Conservation (phyloP, 1,140 invertebrate species). For the Bombus waltoni region DNA sequence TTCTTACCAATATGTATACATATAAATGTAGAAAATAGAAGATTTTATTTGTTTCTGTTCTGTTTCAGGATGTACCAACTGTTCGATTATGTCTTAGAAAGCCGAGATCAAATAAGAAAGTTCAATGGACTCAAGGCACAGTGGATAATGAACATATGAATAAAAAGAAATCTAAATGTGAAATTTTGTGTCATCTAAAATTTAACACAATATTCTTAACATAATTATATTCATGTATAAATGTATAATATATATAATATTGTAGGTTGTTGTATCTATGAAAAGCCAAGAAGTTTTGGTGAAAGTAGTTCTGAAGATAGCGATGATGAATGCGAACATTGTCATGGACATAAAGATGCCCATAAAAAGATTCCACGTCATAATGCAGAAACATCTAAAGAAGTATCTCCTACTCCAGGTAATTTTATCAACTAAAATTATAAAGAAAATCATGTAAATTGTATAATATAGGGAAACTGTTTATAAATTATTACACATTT, state of each 20-base stretch:
- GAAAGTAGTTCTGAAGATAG: slow-evolving; percentile 91
- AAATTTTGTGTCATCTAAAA: slow-evolving; percentile 19
- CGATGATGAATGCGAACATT: slow-evolving; percentile 93
- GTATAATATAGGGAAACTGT: background rate
- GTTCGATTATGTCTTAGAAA: slow-evolving; percentile 89
- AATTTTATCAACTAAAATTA: slow-evolving; percentile 27
- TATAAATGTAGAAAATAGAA: background rate
- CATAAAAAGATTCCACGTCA: slow-evolving; percentile 83
- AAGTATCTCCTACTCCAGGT: slow-evolving; percentile 60
- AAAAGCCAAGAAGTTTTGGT: slow-evolving; percentile 90
- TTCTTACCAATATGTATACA: slow-evolving; percentile 12
- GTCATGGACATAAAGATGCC: slow-evolving; percentile 91
- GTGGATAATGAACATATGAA: slow-evolving; percentile 97
- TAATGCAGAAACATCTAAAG: slow-evolving; percentile 68
- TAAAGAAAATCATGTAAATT: slow-evolving; percentile 2
- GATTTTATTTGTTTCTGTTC: slow-evolving; percentile 34
- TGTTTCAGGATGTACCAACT: slow-evolving; percentile 85
- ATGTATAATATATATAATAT: slow-evolving; percentile 10
- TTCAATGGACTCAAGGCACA: slow-evolving; percentile 93
- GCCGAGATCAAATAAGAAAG: slow-evolving; percentile 89
- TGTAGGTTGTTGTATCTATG: slow-evolving; percentile 94
- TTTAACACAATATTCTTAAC: slow-evolving; percentile 27
- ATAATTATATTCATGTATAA: slow-evolving; percentile 7
- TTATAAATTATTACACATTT: slow-evolving; percentile 18
- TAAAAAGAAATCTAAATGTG: slow-evolving; percentile 97